phyloP scores from a whole-genome alignment of 2,113 vertebrate genomes.

The Datnioides undecimradiatus region DNA sequence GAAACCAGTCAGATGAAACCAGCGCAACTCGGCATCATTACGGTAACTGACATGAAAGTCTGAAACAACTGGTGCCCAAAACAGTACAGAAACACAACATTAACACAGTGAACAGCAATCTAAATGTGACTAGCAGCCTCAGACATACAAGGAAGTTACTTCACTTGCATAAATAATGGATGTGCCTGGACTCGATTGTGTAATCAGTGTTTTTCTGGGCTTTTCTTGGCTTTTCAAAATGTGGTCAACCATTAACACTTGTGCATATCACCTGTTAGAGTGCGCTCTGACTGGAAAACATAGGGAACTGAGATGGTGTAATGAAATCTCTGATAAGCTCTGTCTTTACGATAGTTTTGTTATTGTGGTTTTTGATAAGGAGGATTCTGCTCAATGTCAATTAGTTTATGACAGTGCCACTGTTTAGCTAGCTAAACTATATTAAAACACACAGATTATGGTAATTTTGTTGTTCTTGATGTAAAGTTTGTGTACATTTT shows the following conservation, averaged over 20 bases:
- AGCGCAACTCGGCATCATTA: not conserved
- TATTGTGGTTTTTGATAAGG: not conserved
- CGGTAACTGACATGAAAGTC: not conserved
- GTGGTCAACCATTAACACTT: not conserved
- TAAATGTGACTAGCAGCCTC: not conserved
- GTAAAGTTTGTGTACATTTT: not conserved
- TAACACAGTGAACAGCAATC: not conserved
- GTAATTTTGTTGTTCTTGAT: not conserved
- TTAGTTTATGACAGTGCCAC: not conserved
- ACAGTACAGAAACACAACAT: not conserved
- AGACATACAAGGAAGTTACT: not conserved
- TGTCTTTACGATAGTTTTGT: not conserved
- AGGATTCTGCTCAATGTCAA: not conserved
- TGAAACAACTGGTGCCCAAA: not conserved
- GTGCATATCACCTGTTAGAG: not conserved
- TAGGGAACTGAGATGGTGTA: not conserved
- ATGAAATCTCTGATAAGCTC: not conserved
- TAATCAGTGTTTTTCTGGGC: not conserved
- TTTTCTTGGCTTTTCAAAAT: slow-evolving; percentile 24
- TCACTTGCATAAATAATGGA: not conserved
- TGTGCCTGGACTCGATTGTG: not conserved
- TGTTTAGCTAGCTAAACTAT: not conserved
- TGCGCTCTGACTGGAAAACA: slow-evolving; percentile 16
- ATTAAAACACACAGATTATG: not conserved
- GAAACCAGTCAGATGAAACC: slow-evolving; percentile 46